A percentile compares a stretch with the other conserved stretches of the same genome.
Evolutionary conservation across 2,888 invertebrate species (phyloP).

Genomic region (Lasioglossum malachurum): DNA sequence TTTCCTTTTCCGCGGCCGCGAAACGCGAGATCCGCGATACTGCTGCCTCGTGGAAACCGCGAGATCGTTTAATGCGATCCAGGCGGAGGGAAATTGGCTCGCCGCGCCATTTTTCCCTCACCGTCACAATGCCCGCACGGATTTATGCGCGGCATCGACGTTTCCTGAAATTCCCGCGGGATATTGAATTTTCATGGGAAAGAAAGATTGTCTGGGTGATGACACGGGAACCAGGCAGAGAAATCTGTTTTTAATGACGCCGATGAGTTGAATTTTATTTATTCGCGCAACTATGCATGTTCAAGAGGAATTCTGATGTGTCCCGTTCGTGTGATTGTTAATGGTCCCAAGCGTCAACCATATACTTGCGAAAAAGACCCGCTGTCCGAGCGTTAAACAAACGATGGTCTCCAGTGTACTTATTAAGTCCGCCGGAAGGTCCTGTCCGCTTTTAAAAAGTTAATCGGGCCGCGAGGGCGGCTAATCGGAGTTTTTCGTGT

Average conservation of each 20-base stretch:
- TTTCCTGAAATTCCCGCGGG: not conserved
- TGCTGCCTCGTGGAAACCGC: not conserved
- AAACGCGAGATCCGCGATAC: slow-evolving; percentile 3
- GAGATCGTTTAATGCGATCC: slow-evolving; percentile 5
- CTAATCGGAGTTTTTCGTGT: slow-evolving; percentile 41
- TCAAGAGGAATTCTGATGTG: not conserved
- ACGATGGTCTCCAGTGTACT: not conserved
- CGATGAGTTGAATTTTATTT: too few relatives aligned
- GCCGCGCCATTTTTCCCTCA: not conserved
- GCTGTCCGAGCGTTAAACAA: not conserved
- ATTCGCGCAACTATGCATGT: not conserved
- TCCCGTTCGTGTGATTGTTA: not conserved
- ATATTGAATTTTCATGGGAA: not conserved
- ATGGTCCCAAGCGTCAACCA: not conserved
- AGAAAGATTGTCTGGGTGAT: not conserved
- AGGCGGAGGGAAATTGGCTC: not conserved
- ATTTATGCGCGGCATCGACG: not conserved
- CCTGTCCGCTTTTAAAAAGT: not conserved
- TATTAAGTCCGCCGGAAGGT: not conserved
- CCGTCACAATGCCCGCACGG: not conserved
- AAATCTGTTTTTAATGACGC: not conserved
- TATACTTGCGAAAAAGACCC: not conserved
- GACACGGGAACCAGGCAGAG: not conserved
- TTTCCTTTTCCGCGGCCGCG: not conserved
- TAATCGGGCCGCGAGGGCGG: not conserved